These are phyloP conservation scores for Pammene aurita DNA, from an alignment of 2,888 invertebrate genomes.

Conservation along the genomic window DNA sequence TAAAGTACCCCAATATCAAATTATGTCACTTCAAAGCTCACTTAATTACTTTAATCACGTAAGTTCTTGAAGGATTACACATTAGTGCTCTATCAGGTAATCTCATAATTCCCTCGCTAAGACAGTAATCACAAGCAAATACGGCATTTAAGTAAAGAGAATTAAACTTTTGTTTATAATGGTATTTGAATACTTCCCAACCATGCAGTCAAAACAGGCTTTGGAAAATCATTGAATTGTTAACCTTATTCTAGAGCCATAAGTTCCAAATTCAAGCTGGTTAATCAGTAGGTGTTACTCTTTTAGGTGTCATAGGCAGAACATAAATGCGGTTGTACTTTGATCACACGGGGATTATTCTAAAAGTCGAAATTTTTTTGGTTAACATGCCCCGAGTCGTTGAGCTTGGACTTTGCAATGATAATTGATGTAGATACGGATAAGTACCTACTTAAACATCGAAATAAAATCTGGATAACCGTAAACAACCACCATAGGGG, in stretches of 20 bases:
- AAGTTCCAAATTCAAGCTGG: no score
- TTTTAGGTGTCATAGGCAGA: not conserved
- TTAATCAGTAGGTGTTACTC: no score
- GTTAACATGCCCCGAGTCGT: slow-evolving; percentile 35
- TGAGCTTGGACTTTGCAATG: slow-evolving; percentile 28
- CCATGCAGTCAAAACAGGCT: no score
- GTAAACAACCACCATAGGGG: not conserved
- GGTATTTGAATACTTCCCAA: not conserved
- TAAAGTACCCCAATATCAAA: no score
- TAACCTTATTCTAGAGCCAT: no score
- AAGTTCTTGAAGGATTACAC: slow-evolving; percentile 17
- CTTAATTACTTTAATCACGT: slow-evolving; percentile 19
- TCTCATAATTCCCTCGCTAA: slow-evolving; percentile 20
- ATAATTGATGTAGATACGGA: not conserved
- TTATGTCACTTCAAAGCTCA: slow-evolving; percentile 2
- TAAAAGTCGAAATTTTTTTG: slow-evolving; percentile 46
- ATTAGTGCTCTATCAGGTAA: slow-evolving; percentile 18
- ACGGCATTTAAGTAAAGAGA: not conserved
- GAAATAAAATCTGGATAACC: not conserved
- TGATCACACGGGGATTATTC: slow-evolving; percentile 55
- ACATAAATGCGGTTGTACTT: slow-evolving; percentile 14
- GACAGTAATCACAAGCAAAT: not conserved
- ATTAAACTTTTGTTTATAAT: slow-evolving; percentile 5
- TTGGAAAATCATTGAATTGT: no score
- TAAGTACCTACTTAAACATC: not conserved